Evolutionary conservation across 2,797 vertebrate species (phyloP).

Genomic region (Rhinichthys osculus): DNA sequence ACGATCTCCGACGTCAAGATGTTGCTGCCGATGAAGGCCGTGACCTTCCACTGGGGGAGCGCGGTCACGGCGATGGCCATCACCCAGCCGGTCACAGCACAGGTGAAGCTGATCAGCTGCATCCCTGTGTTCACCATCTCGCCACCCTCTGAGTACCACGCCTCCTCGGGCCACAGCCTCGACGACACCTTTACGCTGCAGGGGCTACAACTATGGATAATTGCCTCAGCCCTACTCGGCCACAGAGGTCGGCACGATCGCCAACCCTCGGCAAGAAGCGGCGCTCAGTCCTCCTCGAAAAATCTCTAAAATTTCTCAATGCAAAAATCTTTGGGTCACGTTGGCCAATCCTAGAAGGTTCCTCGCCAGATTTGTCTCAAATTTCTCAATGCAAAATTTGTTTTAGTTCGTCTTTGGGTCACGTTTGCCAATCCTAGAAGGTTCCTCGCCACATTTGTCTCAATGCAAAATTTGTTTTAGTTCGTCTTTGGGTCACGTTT

Average conservation of each 20-base stretch:
- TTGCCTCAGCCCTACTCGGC: background rate
- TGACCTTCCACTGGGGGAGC: conserved; percentile 85
- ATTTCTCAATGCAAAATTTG: background rate
- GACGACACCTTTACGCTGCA: conserved; percentile 62
- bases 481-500: background rate
- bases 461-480: background rate
- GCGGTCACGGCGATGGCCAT: conserved; percentile 85
- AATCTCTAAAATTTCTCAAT: background rate
- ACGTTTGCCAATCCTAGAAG: background rate
- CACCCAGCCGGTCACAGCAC: conserved; percentile 83
- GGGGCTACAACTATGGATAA: conserved; percentile 37
- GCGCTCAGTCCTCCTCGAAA: background rate
- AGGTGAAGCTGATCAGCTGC: conserved; percentile 85
- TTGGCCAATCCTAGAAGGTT: background rate
- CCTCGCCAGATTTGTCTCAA: background rate
- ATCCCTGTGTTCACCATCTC: conserved; percentile 83
- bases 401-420: background rate
- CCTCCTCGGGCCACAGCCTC: conserved; percentile 64
- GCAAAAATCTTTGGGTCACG: background rate
- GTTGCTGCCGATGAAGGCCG: conserved; percentile 83
- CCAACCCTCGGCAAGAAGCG: conserved; percentile 5
- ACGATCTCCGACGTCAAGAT: conserved; percentile 84
- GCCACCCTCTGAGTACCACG: conserved; percentile 63
- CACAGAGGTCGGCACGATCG: conserved; percentile 8
- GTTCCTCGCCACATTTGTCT: too few species aligned